Base-by-base conservation (phyloP, 1,140 invertebrate species). In the Pogonomyrmex californicus region DNA sequence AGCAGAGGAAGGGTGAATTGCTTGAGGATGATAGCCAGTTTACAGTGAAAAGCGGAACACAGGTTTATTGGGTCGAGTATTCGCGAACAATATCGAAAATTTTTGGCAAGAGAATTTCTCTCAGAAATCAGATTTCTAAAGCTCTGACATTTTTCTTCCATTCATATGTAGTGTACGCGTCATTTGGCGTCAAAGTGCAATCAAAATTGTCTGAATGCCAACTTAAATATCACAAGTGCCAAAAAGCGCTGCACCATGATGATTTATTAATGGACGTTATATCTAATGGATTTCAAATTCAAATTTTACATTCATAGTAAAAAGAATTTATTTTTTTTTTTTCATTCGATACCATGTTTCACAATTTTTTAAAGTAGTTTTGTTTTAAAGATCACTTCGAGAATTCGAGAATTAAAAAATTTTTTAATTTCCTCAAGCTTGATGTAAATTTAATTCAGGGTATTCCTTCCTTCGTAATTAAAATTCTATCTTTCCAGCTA, bases 11-110 rank as follows among this genome's bases (percentile, higher is more conserved):
- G 70, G 12, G 12, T 17, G 10, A 47, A 36, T 33, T 60, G 6
- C 23, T 47, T 65, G 9, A 62, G 9, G 10, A 47, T 36, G 63
- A 44, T 17, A 44, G 30, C 41, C 41, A 62, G 56, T n/a, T 83
- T 75, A 44, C 41, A 51, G 14, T 6, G 44, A n/a, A 85, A 60
- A 76, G 41, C 51, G 79, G 79, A 12, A 73, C 51, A 23, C 12
- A 44, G 60, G 60, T 47, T 76, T 85, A 85, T 30, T 85, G 33
- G 54, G 68, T 63, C 44, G 33, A 85, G 56, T 60, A 38, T 68
- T 10, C 30, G 47, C 33, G 49, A 44, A 44, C n/a, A 2, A 36
- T 44, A 47, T 73, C 17, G 41, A 49, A 75, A 83, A 41, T 83
- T 83, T 23, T 60, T 38, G 54, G 38, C 58, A 51, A 75, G 41